phyloP scores from a whole-genome alignment of 2,888 invertebrate species.

The Alviniconcha strummeri region DNA sequence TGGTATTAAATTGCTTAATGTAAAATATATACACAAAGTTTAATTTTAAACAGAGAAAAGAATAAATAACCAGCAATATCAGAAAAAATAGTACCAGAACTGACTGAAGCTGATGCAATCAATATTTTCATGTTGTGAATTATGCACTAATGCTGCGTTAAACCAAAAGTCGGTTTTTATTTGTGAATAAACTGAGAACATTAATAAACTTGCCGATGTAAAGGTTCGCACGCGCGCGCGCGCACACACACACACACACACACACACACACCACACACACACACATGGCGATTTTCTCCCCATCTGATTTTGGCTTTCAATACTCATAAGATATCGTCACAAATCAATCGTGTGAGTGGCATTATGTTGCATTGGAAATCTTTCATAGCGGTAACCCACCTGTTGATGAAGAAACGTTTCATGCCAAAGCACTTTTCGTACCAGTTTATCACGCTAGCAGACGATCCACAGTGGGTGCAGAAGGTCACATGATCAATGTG shows the following conservation, averaged over 20 bases:
- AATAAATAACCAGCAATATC: not conserved
- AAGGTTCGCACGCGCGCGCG: not conserved
- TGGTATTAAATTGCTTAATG: too few relatives aligned
- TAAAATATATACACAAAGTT: too few relatives aligned
- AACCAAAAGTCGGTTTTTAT: too few relatives aligned
- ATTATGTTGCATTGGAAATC: too few relatives aligned
- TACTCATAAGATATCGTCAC: not conserved
- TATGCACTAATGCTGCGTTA: too few relatives aligned
- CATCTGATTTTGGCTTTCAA: not conserved
- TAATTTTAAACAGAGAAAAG: not conserved
- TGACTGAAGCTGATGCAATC: too few relatives aligned
- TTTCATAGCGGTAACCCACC: slow-evolving; percentile 50
- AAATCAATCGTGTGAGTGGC: too few relatives aligned
- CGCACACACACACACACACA: slow-evolving; percentile 18
- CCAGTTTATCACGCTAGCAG: slow-evolving; percentile 71
- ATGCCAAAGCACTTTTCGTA: slow-evolving; percentile 74
- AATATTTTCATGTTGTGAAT: too few relatives aligned
- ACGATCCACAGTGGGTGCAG: slow-evolving; percentile 69
- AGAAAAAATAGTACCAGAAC: not conserved
- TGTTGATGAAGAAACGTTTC: slow-evolving; percentile 72
- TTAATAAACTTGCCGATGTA: too few relatives aligned
- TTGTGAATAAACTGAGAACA: too few relatives aligned
- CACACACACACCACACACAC: not conserved
- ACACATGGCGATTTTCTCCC: not conserved
- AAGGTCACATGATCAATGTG: slow-evolving; percentile 74